A percentile compares a stretch with the other conserved stretches of the same genome.
phyloP scores from a whole-genome alignment of 1,140 invertebrate species.

The Anastrepha ludens region DNA sequence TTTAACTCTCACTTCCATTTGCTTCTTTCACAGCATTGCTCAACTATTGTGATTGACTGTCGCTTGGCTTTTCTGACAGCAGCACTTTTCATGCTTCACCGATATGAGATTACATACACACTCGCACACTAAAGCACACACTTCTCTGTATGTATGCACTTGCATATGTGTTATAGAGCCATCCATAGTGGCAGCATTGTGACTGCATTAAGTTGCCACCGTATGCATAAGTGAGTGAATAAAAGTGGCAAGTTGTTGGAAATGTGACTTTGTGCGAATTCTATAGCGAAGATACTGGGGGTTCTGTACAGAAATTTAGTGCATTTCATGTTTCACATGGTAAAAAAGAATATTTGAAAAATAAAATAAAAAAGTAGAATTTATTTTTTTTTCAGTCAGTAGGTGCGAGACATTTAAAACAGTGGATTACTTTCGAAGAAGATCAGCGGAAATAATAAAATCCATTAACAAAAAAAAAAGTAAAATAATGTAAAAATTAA shows the following conservation, averaged over 20 bases:
- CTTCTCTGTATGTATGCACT: neutral
- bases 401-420: too few relatives aligned
- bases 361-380: too few relatives aligned
- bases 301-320: too few relatives aligned
- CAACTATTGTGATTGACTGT: slow-evolving; percentile 39
- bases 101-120: neutral
- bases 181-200: neutral
- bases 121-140: neutral
- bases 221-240: neutral
- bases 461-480: too few relatives aligned
- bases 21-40: neutral
- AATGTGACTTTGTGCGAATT: neutral
- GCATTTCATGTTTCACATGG: neutral
- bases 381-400: too few relatives aligned
- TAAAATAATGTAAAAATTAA: too few relatives aligned
- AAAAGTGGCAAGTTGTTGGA: neutral
- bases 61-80: slow-evolving; percentile 23
- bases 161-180: neutral
- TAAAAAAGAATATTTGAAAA: too few relatives aligned
- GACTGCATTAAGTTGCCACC: slow-evolving; percentile 22
- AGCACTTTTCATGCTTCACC: slow-evolving; percentile 2
- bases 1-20: neutral
- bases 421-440: too few relatives aligned
- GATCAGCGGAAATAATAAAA: too few relatives aligned
- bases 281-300: too few relatives aligned